Evolutionary conservation across 2,113 vertebrate genomes (phyloP).

Genomic region (Amphilophus citrinellus): DNA sequence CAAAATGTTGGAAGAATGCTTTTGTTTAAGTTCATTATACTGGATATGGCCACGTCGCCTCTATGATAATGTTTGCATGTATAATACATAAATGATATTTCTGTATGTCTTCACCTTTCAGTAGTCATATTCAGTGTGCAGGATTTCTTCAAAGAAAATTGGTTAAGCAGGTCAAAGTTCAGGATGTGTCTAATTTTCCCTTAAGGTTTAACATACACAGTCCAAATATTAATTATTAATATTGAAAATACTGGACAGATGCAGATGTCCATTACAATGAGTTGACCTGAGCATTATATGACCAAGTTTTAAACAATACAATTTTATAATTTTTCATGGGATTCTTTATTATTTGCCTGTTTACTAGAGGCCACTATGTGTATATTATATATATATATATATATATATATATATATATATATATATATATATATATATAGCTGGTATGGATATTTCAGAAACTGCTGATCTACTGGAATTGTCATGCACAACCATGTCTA

Average conservation of each 20-base stretch:
- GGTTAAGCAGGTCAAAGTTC: constrained; percentile 42
- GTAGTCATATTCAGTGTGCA: neutral
- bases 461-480: neutral
- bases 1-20: constrained; percentile 37
- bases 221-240: neutral
- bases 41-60: constrained; percentile 3
- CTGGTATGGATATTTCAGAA: neutral
- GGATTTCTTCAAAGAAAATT: constrained; percentile 16
- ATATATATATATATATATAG: neutral
- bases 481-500: neutral
- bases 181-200: neutral
- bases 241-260: neutral
- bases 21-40: constrained; percentile 67
- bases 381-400: too few species aligned
- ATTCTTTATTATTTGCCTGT: neutral
- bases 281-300: neutral
- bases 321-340: neutral
- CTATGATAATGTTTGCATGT: constrained; percentile 57
- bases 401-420: too few species aligned
- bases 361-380: neutral
- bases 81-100: constrained; percentile 50
- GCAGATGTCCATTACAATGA: too few species aligned
- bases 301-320: neutral
- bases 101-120: constrained; percentile 54
- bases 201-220: neutral